Percentiles rank a stretch among this genome's conserved stretches.
These are phyloP conservation scores for Tinea semifulvella DNA, from an alignment of 2,888 invertebrate genomes.

Conservation along the genomic window DNA sequence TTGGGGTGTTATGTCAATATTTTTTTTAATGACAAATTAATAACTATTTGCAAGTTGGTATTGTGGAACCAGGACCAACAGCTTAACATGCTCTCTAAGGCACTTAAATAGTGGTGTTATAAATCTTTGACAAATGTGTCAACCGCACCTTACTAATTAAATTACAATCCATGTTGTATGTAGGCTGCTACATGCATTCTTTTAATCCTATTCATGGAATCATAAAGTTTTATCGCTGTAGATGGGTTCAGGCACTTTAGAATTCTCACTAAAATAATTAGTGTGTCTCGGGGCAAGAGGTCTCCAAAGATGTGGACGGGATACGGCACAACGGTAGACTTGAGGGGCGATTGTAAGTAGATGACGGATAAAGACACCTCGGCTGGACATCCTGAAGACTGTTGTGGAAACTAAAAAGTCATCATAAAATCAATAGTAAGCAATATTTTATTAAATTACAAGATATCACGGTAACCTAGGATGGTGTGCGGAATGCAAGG, in stretches of 20 bases:
- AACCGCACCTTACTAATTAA: too few species aligned
- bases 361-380: slow-evolving; percentile 32
- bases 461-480: not conserved
- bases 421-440: too few species aligned
- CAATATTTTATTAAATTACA: too few species aligned
- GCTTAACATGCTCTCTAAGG: too few species aligned
- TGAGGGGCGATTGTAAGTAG: slow-evolving; percentile 29
- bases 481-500: not conserved
- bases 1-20: too few species aligned
- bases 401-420: not conserved
- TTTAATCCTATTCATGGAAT: slow-evolving; percentile 27
- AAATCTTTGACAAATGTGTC: too few species aligned
- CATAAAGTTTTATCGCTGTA: slow-evolving; percentile 28
- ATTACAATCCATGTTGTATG: too few species aligned
- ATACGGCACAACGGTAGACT: slow-evolving; percentile 34
- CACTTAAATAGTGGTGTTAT: too few species aligned
- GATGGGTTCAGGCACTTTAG: slow-evolving; percentile 32
- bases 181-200: slow-evolving; percentile 24
- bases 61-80: too few species aligned
- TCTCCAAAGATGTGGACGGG: slow-evolving; percentile 48
- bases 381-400: not conserved
- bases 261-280: slow-evolving; percentile 40
- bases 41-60: too few species aligned
- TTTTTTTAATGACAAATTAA: too few species aligned
- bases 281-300: slow-evolving; percentile 38